Evolutionary conservation across 2,113 vertebrate species (phyloP).

Genomic region (Brachyistius frenatus): DNA sequence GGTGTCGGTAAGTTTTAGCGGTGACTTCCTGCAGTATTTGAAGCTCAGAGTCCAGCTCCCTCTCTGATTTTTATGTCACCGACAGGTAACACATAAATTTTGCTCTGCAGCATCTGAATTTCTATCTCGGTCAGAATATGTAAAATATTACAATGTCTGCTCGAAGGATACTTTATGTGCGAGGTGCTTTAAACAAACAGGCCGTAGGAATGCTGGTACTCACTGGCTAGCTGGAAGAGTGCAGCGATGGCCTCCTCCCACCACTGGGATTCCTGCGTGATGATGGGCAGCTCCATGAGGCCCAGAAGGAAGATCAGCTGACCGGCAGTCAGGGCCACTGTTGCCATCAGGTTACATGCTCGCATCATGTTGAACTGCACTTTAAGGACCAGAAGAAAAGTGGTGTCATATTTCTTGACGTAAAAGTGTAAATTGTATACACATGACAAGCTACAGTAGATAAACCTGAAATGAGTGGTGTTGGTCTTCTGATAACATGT

Average conservation of each 20-base stretch:
- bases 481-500: not conserved
- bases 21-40: conserved; percentile 1
- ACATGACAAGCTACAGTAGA: not conserved
- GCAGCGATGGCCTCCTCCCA: conserved; percentile 99
- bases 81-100: conserved; percentile 5
- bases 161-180: not conserved
- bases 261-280: conserved; percentile 95
- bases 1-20: not conserved
- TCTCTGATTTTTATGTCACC: not conserved
- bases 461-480: not conserved
- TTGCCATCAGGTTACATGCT: conserved; percentile 97
- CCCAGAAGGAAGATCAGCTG: conserved; percentile 96
- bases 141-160: not conserved
- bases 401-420: conserved; percentile 41
- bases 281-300: conserved; percentile 89
- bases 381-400: conserved; percentile 71
- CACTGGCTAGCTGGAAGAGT: conserved; percentile 96
- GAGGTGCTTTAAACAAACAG: not conserved
- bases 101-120: conserved; percentile 15
- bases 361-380: conserved; percentile 99
- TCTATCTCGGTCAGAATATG: not conserved
- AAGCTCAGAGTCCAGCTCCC: not conserved
- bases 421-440: not conserved
- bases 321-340: conserved; percentile 90
- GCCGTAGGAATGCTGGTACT: conserved; percentile 78